Evolutionary conservation across 2,888 invertebrate species (phyloP), one percentile per base, ranked within the genome.

Genomic region (Lasioglossum villosulum): DNA sequence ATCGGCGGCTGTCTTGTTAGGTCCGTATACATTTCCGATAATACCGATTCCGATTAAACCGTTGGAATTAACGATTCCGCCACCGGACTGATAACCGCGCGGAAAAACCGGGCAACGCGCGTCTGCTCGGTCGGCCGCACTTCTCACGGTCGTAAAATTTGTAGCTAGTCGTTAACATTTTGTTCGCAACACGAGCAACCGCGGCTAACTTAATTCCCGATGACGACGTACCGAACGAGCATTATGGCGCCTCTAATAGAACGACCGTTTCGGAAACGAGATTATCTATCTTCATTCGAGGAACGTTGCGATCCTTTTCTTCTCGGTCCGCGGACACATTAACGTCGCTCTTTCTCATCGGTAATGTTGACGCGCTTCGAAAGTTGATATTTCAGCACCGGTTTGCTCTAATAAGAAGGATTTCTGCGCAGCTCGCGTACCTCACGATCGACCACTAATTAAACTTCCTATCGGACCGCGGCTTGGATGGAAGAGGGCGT

Each of bases 41-140:
- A 86, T 88, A 88, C 89, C 80, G 84, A 88, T 79, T 80, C 79
- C 80, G 90, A 89, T 88, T 86, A 84, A 85, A 78, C 63, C 76
- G 82, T 59, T 75, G 68, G 79, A 80, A 79, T 80, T 89, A 87
- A 87, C 71, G 77, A 37, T 19, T 34, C 70, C 81, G 63, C 39
- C 42, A n/a, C 56, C n/a, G 75, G 48, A 71, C 72, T 73, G 78
- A 78, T 78, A 83, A 73, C 72, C 75, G 66, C 27, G 48, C 66
- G 66, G 71, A 78, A 72, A 83, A 83, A 66, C 19, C 30, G 34
- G 23, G 27, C 23, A 48, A 37, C 63, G 70, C 39, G 30, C 23
- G 16, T 59, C 45, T 14, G 16, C 42, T 42, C 12, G 12, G 27
- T 10, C 16, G 12, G 39, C 70, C 34, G 37, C 42, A 30, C 63